A percentile compares a stretch with the other conserved stretches of the same genome.
phyloP scores from a whole-genome alignment of 2,888 invertebrate genomes.

The Priocnemis perturbator region DNA sequence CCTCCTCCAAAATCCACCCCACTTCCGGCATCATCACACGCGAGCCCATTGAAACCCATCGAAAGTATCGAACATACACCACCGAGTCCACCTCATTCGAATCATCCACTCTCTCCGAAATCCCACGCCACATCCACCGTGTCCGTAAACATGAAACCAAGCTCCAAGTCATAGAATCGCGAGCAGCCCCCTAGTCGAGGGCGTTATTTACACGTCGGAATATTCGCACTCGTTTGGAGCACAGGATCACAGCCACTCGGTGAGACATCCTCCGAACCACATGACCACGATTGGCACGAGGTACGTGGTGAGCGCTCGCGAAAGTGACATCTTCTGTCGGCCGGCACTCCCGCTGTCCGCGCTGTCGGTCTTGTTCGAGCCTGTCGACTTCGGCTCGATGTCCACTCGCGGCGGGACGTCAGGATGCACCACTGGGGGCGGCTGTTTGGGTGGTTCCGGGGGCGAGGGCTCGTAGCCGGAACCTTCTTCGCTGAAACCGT shows the following conservation, averaged over 20 bases:
- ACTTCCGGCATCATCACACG: too few relatives aligned
- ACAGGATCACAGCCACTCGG: constrained; percentile 86
- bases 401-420: constrained; percentile 59
- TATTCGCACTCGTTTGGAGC: constrained; percentile 26
- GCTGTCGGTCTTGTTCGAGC: constrained; percentile 34
- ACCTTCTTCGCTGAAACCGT: constrained; percentile 71
- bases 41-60: too few relatives aligned
- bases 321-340: constrained; percentile 77
- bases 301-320: constrained; percentile 83
- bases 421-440: constrained; percentile 62
- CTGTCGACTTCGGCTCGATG: constrained; percentile 64
- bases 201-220: constrained; percentile 48
- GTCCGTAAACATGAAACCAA: too few relatives aligned
- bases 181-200: neutral
- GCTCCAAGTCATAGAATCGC: too few relatives aligned
- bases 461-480: constrained; percentile 71
- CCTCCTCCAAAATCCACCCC: too few relatives aligned
- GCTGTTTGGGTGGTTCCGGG: constrained; percentile 66
- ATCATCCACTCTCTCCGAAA: too few relatives aligned
- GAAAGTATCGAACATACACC: too few relatives aligned
- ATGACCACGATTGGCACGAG: constrained; percentile 88
- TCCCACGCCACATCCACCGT: too few relatives aligned
- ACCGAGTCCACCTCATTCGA: too few relatives aligned
- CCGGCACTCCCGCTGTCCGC: constrained; percentile 70
- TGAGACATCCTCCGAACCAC: constrained; percentile 90